Percentiles rank a stretch among this genome's conserved stretches.
Conservation (phyloP, 2,888 invertebrate genomes). For the Microdon myrmicae region DNA sequence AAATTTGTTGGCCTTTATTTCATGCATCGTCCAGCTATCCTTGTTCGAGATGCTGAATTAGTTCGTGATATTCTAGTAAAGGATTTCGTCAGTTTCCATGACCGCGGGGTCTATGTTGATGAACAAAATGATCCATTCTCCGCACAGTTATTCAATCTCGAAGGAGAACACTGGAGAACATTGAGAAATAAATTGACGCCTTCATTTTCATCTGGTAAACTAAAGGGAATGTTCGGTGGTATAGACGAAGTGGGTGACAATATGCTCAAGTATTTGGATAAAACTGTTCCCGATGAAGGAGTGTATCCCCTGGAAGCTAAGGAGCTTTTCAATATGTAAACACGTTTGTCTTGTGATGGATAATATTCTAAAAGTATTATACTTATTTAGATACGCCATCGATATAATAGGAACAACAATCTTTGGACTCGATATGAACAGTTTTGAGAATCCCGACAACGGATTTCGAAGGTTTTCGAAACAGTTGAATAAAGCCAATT, state of each 20-base stretch:
- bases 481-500: slow-evolving; percentile 23
- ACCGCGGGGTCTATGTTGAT: slow-evolving; percentile 73
- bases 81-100: slow-evolving; percentile 74
- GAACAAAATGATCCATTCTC: slow-evolving; percentile 72
- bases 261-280: slow-evolving; percentile 67
- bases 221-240: slow-evolving; percentile 74
- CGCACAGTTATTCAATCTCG: slow-evolving; percentile 69
- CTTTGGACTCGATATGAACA: slow-evolving; percentile 67
- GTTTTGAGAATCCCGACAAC: slow-evolving; percentile 63
- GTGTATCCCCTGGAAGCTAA: slow-evolving; percentile 68
- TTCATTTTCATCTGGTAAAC: slow-evolving; percentile 75
- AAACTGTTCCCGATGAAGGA: slow-evolving; percentile 57
- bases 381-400: slow-evolving; percentile 66
- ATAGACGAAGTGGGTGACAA: slow-evolving; percentile 71
- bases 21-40: slow-evolving; percentile 71
- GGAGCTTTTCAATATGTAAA: slow-evolving; percentile 57
- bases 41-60: slow-evolving; percentile 73
- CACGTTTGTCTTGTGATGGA: background rate
- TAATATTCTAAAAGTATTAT: no score
- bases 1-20: slow-evolving; percentile 72
- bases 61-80: slow-evolving; percentile 72
- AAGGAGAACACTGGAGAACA: slow-evolving; percentile 71
- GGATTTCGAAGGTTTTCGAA: slow-evolving; percentile 60
- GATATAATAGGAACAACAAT: slow-evolving; percentile 68
- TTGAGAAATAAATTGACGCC: slow-evolving; percentile 74